These are phyloP conservation scores for Thalassoma bifasciatum DNA, from an alignment of 2,113 vertebrate genomes.

Conservation along the genomic window DNA sequence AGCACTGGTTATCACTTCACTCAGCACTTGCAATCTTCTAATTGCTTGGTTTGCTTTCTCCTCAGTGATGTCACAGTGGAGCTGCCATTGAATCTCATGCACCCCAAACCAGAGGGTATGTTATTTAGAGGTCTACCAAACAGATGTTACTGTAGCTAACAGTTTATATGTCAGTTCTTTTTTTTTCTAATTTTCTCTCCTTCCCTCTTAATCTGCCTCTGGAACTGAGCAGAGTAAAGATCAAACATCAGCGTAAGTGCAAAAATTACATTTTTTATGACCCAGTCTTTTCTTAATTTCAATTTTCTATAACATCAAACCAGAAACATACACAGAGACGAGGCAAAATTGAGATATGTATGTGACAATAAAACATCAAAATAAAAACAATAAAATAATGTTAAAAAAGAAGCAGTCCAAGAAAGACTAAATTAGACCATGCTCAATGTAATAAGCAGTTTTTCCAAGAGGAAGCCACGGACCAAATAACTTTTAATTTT, in stretches of 20 bases:
- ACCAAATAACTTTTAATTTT: background rate
- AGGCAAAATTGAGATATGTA: too few relatives aligned
- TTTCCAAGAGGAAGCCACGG: too few relatives aligned
- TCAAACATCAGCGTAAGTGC: slow-evolving; percentile 56
- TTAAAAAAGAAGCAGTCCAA: too few relatives aligned
- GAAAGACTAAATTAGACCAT: too few relatives aligned
- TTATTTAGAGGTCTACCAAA: background rate
- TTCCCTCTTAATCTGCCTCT: slow-evolving; percentile 2
- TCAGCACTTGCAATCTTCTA: background rate
- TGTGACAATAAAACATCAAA: too few relatives aligned
- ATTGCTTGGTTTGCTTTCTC: slow-evolving; percentile 52
- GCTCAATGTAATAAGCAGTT: too few relatives aligned
- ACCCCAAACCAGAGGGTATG: slow-evolving; percentile 85
- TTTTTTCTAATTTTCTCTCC: background rate
- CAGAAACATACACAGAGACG: too few relatives aligned
- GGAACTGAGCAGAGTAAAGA: slow-evolving; percentile 65
- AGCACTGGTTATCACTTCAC: background rate
- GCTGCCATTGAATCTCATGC: slow-evolving; percentile 88
- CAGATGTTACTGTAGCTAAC: background rate
- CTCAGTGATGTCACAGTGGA: slow-evolving; percentile 87
- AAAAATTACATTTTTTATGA: too few relatives aligned
- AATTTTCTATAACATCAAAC: too few relatives aligned
- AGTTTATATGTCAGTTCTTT: background rate
- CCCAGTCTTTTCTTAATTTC: too few relatives aligned
- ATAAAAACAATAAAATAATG: too few relatives aligned